Evolutionary conservation across 2,113 vertebrate genomes (phyloP), one percentile per base, ranked within the genome.

Genomic region (Nibea albiflora): DNA sequence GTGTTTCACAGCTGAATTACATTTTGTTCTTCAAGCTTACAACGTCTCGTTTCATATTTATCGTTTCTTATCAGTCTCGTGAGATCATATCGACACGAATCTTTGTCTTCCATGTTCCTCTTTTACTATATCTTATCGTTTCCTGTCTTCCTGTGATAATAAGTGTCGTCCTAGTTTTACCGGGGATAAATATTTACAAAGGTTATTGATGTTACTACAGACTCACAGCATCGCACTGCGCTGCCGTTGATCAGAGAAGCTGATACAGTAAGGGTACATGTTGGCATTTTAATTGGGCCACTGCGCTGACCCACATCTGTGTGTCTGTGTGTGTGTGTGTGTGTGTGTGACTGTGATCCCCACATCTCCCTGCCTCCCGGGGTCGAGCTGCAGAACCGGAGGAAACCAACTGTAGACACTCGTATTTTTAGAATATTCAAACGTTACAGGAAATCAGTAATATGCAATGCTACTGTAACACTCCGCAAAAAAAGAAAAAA

Each of bases 251-350:
- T 85, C 62, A 42, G 63, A 68, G 57, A 52, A 9, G 49, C 26
- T 49, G 24, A 79, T 79, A 57, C 35, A 39, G 72, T 62, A n/a
- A n/a, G 62, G 24, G 61, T 35, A 56, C 44, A 67, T 56, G 57
- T 31, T 77, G 47, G 31, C 39, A 28, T 69, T 71, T 85, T 77
- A 91, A 86, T 67, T 80, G 70, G 86, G 82, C 75, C 86, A 85
- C 50, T 62, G 73, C 65, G 50, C 49, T 88, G 86, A 85, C 82
- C 82, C 88, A 85, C 71, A 78, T 89, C 39, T 65, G 65, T 26
- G 61, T 65, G 62, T 81, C 15, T 50, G 52, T 35, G 28, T 46
- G 22, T 28, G 52, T 72, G 26, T 28, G 52, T 72, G 26, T 39
- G 60, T 39, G 64, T 71, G 79, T 28, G 50, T 20, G 69, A 24